These are phyloP conservation scores for Lumbricus terrestris DNA, from an alignment of 2,888 invertebrate species.

Conservation along the genomic window DNA sequence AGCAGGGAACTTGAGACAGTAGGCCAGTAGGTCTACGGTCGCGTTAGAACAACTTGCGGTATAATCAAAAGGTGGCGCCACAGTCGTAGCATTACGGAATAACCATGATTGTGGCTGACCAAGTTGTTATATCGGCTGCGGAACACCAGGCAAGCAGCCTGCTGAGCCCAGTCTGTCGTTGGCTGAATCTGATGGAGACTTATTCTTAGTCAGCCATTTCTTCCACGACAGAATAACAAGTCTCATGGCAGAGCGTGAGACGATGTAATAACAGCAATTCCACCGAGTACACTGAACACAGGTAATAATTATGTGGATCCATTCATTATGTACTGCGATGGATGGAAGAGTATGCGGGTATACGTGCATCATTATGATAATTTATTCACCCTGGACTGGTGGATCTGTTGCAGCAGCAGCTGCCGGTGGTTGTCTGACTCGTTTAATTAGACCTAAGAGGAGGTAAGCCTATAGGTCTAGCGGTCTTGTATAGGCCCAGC, in stretches of 20 bases:
- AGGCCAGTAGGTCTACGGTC: too few relatives aligned
- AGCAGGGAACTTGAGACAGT: too few relatives aligned
- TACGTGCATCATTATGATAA: background rate
- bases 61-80: background rate
- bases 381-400: background rate
- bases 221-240: background rate
- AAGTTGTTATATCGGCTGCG: background rate
- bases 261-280: background rate
- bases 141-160: too few relatives aligned
- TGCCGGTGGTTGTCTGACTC: background rate
- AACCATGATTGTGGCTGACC: background rate
- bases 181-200: background rate
- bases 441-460: background rate
- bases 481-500: background rate
- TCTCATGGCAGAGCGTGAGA: background rate
- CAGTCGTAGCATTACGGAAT: background rate
- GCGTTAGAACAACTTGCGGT: background rate
- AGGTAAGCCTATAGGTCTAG: too few relatives aligned
- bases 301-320: background rate
- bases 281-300: background rate
- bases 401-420: background rate
- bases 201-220: background rate
- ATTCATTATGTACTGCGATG: background rate
- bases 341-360: background rate
- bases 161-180: background rate